phyloP scores from a whole-genome alignment of 2,888 invertebrate species.

The Meliscaeva auricollis region DNA sequence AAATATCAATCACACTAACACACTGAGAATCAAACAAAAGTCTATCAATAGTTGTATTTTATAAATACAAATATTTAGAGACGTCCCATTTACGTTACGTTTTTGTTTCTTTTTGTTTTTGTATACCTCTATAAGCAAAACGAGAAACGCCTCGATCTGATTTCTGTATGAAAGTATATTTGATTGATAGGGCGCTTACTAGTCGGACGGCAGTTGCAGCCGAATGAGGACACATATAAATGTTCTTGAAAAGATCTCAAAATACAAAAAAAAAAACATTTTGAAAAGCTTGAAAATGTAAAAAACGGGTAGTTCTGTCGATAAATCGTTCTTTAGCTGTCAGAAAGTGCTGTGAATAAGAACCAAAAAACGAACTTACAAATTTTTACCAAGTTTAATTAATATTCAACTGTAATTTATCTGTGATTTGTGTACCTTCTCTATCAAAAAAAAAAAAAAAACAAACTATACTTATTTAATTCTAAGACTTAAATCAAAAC shows the following conservation, averaged over 20 bases:
- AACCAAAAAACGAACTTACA: constrained; percentile 18
- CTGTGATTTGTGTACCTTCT: constrained; percentile 72
- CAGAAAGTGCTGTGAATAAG: constrained; percentile 63
- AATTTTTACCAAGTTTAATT: not conserved
- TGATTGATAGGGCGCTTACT: constrained; percentile 59
- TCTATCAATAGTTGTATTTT: constrained; percentile 1
- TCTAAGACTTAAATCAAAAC: constrained; percentile 22
- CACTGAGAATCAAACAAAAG: not conserved
- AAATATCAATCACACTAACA: constrained; percentile 15
- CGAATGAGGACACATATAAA: constrained; percentile 71
- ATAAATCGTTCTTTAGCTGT: constrained; percentile 62
- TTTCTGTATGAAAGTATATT: constrained; percentile 35
- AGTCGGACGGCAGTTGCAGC: constrained; percentile 67
- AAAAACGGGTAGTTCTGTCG: constrained; percentile 58
- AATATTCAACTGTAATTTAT: constrained; percentile 39
- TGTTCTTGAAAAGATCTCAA: constrained; percentile 56
- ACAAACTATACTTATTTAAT: constrained; percentile 10
- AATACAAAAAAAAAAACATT: not conserved
- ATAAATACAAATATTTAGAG: constrained; percentile 18
- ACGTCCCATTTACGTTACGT: constrained; percentile 54
- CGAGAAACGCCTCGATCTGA: constrained; percentile 36
- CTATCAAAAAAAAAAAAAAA: not conserved
- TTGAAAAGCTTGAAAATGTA: constrained; percentile 67
- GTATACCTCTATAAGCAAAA: not conserved
- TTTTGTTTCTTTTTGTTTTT: not conserved